Base-by-base conservation (phyloP, 2,888 invertebrate genomes). In the Leptothorax acervorum region DNA sequence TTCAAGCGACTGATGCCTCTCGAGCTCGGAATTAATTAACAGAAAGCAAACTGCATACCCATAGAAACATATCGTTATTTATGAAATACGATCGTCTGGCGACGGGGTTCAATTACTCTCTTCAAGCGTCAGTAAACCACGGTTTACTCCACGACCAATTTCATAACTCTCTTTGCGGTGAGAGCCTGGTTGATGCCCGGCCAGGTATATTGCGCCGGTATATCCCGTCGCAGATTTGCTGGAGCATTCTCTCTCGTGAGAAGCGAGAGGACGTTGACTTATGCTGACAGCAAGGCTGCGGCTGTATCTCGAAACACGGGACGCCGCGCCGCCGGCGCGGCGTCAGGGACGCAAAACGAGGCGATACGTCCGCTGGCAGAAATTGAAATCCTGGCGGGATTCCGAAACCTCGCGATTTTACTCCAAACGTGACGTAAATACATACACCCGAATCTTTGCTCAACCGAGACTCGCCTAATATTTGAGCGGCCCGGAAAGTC, bases 221-320 rank as follows among this genome's bases (percentile, higher is more conserved):
- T 68, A 73, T 60, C 51, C 57, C 65, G 65, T 83, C 70, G 57
- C 57, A 73, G 82, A 79, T 82, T 65, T 71, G 42, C 68, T 76
- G 68, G 78, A 53, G 76, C 81, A 62, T 81, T 60, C 60, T 75
- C n/a, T 39, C n/a, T 39, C 73, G 79, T 73, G 83, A 70, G 85
- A 88, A 85, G 82, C 71, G 53, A 70, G 73, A 86, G 88, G 85
- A 75, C 83, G 65, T 87, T 88, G 83, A 85, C 86, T 88, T 55
- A 28, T 51, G 35, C 73, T 79, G 86, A 81, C 86, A 86, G 85
- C 82, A 86, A 85, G 83, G 85, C 81, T 87, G 48, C 78, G 84
- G 18, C 60, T 82, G 23, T 55, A 35, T 70, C 57, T 51, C n/a
- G 55, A 62, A 51, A 71, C 51, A 73, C 48, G 11, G 18, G 48